These are phyloP conservation scores for Stenoptilia bipunctidactyla DNA, from an alignment of 2,888 invertebrate species.

Conservation along the genomic window DNA sequence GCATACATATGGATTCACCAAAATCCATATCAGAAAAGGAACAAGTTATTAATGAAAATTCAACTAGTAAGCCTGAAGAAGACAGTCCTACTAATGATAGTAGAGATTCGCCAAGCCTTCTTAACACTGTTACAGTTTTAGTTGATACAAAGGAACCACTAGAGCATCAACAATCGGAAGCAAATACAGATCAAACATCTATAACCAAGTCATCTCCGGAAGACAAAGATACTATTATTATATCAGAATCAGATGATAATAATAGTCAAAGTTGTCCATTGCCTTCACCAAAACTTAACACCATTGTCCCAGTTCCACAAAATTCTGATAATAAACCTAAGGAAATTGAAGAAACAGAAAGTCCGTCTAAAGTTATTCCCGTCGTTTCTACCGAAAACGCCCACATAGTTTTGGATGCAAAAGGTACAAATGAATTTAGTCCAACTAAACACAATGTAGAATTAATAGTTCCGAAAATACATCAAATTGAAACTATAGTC, in stretches of 20 bases:
- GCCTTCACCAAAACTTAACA: conserved; percentile 51
- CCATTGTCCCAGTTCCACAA: conserved; percentile 31
- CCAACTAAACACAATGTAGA: conserved; percentile 34
- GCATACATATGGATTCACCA: conserved; percentile 61
- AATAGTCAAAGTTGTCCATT: conserved; percentile 62
- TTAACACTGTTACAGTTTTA: not conserved
- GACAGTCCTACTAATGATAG: conserved; percentile 9
- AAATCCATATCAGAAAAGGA: conserved; percentile 53
- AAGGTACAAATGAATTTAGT: conserved; percentile 41
- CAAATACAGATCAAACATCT: conserved; percentile 39
- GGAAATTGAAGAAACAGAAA: conserved; percentile 47
- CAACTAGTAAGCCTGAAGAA: conserved; percentile 25
- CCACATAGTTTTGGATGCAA: conserved; percentile 52
- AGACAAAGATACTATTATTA: conserved; percentile 59
- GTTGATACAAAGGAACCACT: conserved; percentile 8
- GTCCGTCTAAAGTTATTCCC: conserved; percentile 52
- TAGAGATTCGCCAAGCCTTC: not conserved
- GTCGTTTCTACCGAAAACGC: conserved; percentile 55
- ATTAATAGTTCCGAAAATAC: conserved; percentile 40
- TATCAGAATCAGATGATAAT: conserved; percentile 62
- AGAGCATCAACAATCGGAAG: conserved; percentile 27
- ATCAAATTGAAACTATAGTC: conserved; percentile 52
- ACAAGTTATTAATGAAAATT: conserved; percentile 43
- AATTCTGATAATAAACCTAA: conserved; percentile 42
- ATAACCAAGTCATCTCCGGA: conserved; percentile 36